These are phyloP conservation scores for Aurelia sp. DNA, from an alignment of 30 jellyfish, hydroid and myxozoan genomes.

Conservation along the genomic window DNA sequence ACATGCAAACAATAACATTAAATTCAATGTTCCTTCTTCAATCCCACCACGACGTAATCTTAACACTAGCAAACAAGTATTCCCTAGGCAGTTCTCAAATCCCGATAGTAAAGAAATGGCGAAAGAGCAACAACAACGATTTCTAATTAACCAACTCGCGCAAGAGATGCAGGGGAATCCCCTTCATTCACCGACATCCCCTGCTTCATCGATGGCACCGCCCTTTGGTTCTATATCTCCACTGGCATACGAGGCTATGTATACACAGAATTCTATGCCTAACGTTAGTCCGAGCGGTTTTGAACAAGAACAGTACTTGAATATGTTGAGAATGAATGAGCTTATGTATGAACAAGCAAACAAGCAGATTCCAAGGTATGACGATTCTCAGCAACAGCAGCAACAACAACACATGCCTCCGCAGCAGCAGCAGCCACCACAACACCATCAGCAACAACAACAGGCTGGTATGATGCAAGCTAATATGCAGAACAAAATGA, in stretches of 20 bases:
- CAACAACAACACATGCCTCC: slow-evolving; percentile 45
- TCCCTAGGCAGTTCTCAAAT: slow-evolving; percentile 87
- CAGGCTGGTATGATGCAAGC: slow-evolving; percentile 25
- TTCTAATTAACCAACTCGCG: slow-evolving; percentile 42
- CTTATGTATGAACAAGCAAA: slow-evolving; percentile 47
- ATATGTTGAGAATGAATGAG: slow-evolving; percentile 63
- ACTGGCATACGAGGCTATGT: slow-evolving; percentile 84
- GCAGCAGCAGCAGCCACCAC: slow-evolving; percentile 32
- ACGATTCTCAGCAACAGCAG: slow-evolving; percentile 40
- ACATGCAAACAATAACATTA: slow-evolving; percentile 47
- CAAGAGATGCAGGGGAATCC: slow-evolving; percentile 60
- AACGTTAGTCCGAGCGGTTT: slow-evolving; percentile 1
- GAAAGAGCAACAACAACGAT: slow-evolving; percentile 59
- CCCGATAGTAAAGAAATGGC: slow-evolving; percentile 74
- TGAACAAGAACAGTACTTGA: slow-evolving; percentile 58
- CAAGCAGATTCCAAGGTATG: slow-evolving; percentile 50
- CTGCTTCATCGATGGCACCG: slow-evolving; percentile 64
- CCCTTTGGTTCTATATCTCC: slow-evolving; percentile 92
- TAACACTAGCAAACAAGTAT: slow-evolving; percentile 84
- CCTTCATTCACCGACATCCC: slow-evolving; percentile 66
- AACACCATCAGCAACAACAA: slow-evolving; percentile 15
- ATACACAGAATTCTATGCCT: slow-evolving; percentile 43
- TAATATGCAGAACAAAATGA: slow-evolving; percentile 36
- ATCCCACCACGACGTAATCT: slow-evolving; percentile 71
- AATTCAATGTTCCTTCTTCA: slow-evolving; percentile 61